Evolutionary conservation across 2,797 vertebrate species (phyloP).

Genomic region (Tauraco hartlaubi): DNA sequence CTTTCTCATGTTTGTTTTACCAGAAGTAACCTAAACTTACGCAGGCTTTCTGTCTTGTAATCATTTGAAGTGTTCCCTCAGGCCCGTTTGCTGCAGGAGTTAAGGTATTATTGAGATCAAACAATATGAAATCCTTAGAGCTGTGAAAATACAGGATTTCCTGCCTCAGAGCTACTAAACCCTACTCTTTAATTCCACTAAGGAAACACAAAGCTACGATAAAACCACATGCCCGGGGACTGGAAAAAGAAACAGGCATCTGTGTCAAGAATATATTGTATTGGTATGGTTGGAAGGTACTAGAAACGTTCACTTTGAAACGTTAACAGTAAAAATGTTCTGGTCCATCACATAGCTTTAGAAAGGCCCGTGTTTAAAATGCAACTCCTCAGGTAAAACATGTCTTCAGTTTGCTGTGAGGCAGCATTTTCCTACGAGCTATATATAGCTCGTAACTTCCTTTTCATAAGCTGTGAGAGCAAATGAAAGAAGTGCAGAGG

Average conservation of each 20-base stretch:
- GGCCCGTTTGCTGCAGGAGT: neutral
- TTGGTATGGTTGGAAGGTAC: neutral
- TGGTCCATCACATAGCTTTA: neutral
- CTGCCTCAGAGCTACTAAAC: constrained; percentile 19
- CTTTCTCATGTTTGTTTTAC: neutral
- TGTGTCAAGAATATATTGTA: neutral
- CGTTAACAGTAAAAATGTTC: neutral
- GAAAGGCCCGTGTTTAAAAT: neutral
- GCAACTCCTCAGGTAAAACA: neutral
- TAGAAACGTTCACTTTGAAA: neutral
- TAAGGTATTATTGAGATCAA: neutral
- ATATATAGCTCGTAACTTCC: neutral
- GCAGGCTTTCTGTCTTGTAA: neutral
- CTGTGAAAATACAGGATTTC: constrained; percentile 53
- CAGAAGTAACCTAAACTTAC: neutral
- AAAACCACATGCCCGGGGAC: neutral
- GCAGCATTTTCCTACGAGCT: constrained; percentile 13
- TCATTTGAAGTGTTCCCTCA: neutral
- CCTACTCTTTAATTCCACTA: neutral
- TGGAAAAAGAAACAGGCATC: neutral
- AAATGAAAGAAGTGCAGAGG: neutral
- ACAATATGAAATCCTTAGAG: constrained; percentile 7
- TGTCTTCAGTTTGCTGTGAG: neutral
- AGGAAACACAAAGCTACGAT: neutral
- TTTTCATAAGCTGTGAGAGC: neutral